These are phyloP conservation scores for Thunnus maccoyii DNA, from an alignment of 2,113 vertebrate genomes.

Conservation along the genomic window DNA sequence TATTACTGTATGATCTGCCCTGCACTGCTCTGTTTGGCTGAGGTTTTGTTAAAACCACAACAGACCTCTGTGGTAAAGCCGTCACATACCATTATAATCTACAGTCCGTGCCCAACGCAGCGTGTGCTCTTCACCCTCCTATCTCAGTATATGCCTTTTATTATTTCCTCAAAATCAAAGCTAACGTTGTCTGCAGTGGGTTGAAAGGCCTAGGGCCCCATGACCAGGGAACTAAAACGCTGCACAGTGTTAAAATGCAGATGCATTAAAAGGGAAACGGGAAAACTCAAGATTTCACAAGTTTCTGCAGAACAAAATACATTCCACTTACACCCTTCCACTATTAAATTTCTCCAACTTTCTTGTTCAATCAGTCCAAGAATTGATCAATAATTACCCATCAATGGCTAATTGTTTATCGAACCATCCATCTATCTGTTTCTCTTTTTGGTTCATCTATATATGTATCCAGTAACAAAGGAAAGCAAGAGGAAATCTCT, in stretches of 20 bases:
- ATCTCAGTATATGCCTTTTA: constrained; percentile 41
- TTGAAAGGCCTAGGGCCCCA: constrained; percentile 26
- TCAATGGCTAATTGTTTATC: neutral
- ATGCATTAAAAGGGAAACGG: neutral
- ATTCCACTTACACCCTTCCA: neutral
- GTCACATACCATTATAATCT: constrained; percentile 46
- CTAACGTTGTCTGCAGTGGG: constrained; percentile 26
- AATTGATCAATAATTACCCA: neutral
- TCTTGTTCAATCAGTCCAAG: neutral
- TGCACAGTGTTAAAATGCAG: constrained; percentile 11
- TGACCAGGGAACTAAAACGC: constrained; percentile 8
- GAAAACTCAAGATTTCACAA: neutral
- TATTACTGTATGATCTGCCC: constrained; percentile 7
- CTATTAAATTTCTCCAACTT: neutral
- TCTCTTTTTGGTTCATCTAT: constrained; percentile 1
- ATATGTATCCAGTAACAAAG: constrained; percentile 12
- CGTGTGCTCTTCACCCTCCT: constrained; percentile 30
- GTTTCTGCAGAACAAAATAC: neutral
- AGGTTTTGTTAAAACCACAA: constrained; percentile 51
- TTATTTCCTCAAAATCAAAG: constrained; percentile 58
- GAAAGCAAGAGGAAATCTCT: constrained; percentile 1
- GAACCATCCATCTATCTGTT: neutral
- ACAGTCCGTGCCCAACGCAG: constrained; percentile 27
- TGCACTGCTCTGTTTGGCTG: constrained; percentile 14
- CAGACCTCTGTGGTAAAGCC: constrained; percentile 48